A percentile compares a stretch with the other conserved stretches of the same genome.
These are phyloP conservation scores for Pyrochroa serraticornis DNA, from an alignment of 2,888 invertebrate species.

Conservation along the genomic window DNA sequence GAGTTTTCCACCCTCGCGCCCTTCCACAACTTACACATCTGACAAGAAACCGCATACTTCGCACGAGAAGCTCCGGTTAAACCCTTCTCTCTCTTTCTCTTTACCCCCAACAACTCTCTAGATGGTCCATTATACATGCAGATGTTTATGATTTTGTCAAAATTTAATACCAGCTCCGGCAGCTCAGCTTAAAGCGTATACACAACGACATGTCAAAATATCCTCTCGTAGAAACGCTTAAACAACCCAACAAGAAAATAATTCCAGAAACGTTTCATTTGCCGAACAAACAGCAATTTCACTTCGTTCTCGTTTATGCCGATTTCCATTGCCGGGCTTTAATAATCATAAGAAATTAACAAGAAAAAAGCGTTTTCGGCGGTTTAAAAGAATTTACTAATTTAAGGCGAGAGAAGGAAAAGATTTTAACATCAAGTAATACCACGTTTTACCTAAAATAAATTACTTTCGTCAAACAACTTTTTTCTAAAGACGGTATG, in stretches of 20 bases:
- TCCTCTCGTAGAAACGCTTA: constrained; percentile 2
- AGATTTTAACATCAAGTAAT: too few species aligned
- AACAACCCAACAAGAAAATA: constrained; percentile 14
- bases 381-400: too few species aligned
- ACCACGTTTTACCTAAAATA: too few species aligned
- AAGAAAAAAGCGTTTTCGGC: too few species aligned
- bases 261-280: constrained; percentile 18
- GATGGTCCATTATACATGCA: constrained; percentile 25
- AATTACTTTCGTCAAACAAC: too few species aligned
- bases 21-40: constrained; percentile 7
- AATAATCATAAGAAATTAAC: too few species aligned
- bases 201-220: constrained; percentile 7
- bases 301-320: too few species aligned
- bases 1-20: constrained; percentile 2
- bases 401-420: too few species aligned
- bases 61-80: constrained; percentile 21
- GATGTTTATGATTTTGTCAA: constrained; percentile 34
- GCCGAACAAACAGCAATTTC: constrained; percentile 18
- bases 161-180: constrained; percentile 24
- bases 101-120: constrained; percentile 14
- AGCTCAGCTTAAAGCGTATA: constrained; percentile 7
- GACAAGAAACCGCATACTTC: constrained; percentile 21
- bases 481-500: too few species aligned
- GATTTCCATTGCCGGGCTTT: constrained; percentile 14
- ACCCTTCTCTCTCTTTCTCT: constrained; percentile 1